Evolutionary conservation across 2,113 vertebrate species (phyloP).

Genomic region (Triplophysa rosa): DNA sequence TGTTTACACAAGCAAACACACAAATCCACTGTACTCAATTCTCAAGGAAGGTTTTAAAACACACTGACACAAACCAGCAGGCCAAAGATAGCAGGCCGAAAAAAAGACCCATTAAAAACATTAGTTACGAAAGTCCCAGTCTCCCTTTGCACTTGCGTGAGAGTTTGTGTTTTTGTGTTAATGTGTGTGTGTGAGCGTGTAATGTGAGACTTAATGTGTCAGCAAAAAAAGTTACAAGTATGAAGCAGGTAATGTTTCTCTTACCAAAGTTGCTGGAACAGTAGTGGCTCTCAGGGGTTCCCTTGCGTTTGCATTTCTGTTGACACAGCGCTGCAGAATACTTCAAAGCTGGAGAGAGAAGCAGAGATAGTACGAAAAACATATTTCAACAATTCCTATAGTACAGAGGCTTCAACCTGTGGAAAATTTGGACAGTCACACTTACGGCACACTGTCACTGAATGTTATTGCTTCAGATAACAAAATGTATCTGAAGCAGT

Average conservation of each 20-base stretch:
- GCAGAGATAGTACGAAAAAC: conserved; percentile 27
- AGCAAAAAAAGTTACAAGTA: not conserved
- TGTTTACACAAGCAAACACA: conserved; percentile 65
- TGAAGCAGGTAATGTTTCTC: conserved; percentile 45
- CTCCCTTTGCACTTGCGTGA: no score
- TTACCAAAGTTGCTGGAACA: conserved; percentile 98
- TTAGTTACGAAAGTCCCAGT: not conserved
- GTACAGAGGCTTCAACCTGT: no score
- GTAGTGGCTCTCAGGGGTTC: conserved; percentile 89
- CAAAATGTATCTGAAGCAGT: no score
- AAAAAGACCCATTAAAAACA: conserved; percentile 56
- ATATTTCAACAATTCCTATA: no score
- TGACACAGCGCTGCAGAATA: conserved; percentile 88
- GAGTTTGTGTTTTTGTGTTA: not conserved
- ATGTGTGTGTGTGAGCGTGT: not conserved
- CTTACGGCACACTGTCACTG: no score
- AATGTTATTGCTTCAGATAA: no score
- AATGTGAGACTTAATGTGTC: not conserved
- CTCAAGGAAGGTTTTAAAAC: conserved; percentile 72
- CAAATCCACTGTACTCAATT: conserved; percentile 58
- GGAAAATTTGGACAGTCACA: no score
- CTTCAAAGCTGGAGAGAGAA: conserved; percentile 79
- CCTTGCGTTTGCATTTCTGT: conserved; percentile 88
- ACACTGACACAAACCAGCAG: conserved; percentile 54
- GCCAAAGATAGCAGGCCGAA: conserved; percentile 47